Conservation (phyloP, 2,797 vertebrate genomes). For the Poeciliopsis turneri region DNA sequence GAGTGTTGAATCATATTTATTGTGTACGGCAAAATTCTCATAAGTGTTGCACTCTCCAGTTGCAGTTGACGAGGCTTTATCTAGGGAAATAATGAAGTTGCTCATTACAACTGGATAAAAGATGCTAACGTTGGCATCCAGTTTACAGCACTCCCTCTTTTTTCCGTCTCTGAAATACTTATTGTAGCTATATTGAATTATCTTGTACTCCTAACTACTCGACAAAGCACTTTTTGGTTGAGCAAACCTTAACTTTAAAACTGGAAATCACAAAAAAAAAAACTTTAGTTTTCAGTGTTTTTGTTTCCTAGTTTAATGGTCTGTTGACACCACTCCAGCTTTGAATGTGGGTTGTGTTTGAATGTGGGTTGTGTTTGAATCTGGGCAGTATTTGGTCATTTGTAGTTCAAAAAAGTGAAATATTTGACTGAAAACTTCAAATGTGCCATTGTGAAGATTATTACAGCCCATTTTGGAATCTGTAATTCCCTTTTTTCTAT, state of each 20-base stretch:
- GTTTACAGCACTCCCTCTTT: not conserved
- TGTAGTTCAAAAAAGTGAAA: not conserved
- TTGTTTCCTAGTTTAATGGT: not conserved
- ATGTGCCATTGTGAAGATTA: not conserved
- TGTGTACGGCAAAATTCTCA: not conserved
- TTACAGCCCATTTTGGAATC: not conserved
- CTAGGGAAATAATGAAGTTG: not conserved
- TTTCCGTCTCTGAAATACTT: not conserved
- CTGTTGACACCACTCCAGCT: not conserved
- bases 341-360: not conserved
- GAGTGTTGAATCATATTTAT: not conserved
- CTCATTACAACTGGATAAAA: not conserved
- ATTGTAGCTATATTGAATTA: not conserved
- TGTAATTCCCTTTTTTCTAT: not conserved
- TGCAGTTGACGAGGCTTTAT: not conserved
- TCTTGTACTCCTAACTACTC: not conserved
- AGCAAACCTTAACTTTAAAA: not conserved
- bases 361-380: not conserved
- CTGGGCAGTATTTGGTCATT: not conserved
- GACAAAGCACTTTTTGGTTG: not conserved
- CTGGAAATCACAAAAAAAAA: not conserved
- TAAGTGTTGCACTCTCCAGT: not conserved
- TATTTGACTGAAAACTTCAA: not conserved
- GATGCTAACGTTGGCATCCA: not conserved
- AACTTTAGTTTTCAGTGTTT: not conserved